Conservation (phyloP, 2,113 vertebrate genomes). For the Pavo muticus region DNA sequence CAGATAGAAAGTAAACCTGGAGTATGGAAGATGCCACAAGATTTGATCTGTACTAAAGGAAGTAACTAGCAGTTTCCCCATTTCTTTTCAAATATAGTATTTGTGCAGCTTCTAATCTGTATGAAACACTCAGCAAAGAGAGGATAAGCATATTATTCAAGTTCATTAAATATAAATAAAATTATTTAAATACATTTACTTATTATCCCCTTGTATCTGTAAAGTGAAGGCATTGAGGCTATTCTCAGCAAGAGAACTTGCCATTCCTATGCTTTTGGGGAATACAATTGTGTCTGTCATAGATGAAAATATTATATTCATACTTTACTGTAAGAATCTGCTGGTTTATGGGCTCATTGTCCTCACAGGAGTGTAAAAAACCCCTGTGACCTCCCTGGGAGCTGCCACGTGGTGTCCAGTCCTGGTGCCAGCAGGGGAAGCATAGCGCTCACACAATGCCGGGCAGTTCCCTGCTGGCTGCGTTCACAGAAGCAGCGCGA, state of each 20-base stretch:
- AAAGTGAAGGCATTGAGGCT: not conserved
- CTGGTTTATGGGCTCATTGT: not conserved
- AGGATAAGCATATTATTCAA: not conserved
- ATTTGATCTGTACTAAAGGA: not conserved
- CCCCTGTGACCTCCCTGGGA: not conserved
- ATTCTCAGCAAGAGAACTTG: not conserved
- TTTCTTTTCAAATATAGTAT: not conserved
- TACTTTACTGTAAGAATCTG: not conserved
- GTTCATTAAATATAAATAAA: not conserved
- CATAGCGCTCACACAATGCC: not conserved
- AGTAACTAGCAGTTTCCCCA: not conserved
- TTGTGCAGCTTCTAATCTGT: not conserved
- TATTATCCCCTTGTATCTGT: not conserved
- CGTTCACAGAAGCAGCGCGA: not conserved
- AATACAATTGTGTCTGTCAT: not conserved
- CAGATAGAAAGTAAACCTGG: not conserved
- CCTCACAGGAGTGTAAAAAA: not conserved
- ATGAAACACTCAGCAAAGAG: not conserved
- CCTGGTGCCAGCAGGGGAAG: not conserved
- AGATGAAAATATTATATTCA: not conserved
- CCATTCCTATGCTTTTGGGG: not conserved
- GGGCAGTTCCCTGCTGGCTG: not conserved
- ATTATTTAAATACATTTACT: not conserved
- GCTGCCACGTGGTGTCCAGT: not conserved
- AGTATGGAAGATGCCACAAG: not conserved